Base-by-base conservation (phyloP, 2,888 invertebrate species). In the Dasysyrphus tricinctus region DNA sequence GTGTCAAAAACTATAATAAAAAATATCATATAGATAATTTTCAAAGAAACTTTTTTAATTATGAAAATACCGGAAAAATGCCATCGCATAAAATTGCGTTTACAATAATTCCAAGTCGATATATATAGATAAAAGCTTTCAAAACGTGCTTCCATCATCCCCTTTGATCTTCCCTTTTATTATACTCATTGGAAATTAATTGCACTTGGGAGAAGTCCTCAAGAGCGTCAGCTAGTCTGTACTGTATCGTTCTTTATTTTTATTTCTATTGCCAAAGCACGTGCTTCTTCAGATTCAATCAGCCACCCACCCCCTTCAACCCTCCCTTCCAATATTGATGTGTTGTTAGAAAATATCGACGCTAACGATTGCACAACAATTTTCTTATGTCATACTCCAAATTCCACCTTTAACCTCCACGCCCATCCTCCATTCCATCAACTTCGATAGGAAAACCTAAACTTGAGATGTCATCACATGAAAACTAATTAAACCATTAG, bases 401-500 rank as follows among this genome's bases (percentile, higher is more conserved):
- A 61, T 63, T 37, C 24, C 32, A 56, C 14, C 37, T 39, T 12
- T 12, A 37, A 59, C 14, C 44, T 4, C 39, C 0, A 7, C 39
- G 11, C n/a, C 11, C 32, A 16, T 4, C 7, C 8, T 5, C 0
- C 24, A 19, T 1, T 3, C n/a, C 32, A 16, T 3, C 44, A 0
- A 6, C 29, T 12, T 32, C 37, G 16, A 65, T 51, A 82, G 19
- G 19, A 19, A 16, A 67, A 47, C 19, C 47, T 67, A 67, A 61
- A 81, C 83, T 80, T 61, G 74, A 80, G 80, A 85, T 85, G 85
- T 85, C 85, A 85, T 85, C 85, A 57, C 73, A 78, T 77, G 77
- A 39, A 80, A 80, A 77, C 85, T 85, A 85, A 85, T 85, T 85
- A 85, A 85, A 74, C 80, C 80, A 85, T 85, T 85, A 80, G 85